Evolutionary conservation across 2,113 vertebrate species (phyloP).

Genomic region (Urocitellus parryii): DNA sequence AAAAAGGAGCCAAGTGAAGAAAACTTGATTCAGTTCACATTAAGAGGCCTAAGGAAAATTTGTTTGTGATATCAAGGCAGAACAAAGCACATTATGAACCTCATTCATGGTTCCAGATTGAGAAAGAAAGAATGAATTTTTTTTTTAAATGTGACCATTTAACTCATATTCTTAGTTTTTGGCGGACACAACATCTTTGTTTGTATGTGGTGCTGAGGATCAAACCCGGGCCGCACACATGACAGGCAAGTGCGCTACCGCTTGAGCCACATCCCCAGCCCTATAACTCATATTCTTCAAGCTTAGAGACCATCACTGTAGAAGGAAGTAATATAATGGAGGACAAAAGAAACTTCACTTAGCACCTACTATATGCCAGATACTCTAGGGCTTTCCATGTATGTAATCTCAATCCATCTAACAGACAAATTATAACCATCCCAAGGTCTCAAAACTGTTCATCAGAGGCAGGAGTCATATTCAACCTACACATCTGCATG

Average conservation of each 20-base stretch:
- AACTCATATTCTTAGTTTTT: background rate
- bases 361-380: background rate
- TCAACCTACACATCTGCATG: background rate
- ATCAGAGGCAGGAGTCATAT: background rate
- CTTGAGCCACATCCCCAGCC: too few species aligned
- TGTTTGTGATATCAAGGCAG: background rate
- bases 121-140: background rate
- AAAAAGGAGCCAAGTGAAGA: background rate
- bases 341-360: background rate
- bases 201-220: too few species aligned
- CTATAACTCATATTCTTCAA: background rate
- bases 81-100: background rate
- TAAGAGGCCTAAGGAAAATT: background rate
- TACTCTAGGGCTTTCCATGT: fast-evolving
- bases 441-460: background rate
- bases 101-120: background rate
- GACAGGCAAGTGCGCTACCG: too few species aligned
- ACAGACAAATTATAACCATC: background rate
- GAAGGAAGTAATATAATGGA: background rate
- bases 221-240: too few species aligned
- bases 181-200: too few species aligned
- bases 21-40: background rate
- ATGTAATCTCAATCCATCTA: background rate
- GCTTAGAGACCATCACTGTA: background rate
- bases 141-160: background rate